Base-by-base conservation (phyloP, 2,113 vertebrate genomes). In the Halcyon malimbica region DNA sequence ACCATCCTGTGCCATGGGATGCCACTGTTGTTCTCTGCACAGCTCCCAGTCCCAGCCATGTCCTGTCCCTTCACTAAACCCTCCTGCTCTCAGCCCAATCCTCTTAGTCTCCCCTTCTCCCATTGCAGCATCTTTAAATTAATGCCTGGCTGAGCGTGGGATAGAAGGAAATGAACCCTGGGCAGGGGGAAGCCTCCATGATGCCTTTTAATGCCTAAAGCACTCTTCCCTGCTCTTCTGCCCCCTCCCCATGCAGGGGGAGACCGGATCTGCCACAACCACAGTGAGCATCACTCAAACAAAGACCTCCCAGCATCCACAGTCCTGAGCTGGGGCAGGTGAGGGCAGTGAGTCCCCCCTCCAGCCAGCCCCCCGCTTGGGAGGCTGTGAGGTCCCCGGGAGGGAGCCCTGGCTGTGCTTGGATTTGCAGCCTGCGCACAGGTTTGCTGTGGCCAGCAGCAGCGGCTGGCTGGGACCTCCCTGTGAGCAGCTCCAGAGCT, bases 371-470 rank as follows among this genome's bases (percentile, higher is more conserved):
- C 37, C 48, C 17, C 31, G 1, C 20, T 5, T 24, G 41, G 31
- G 39, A 50, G 42, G 31, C 46, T 75, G 65, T 16, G 56, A 79
- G 37, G 42, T 71, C 15, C 23, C 56, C 1, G 1, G 35, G 75
- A 48, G 41, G 41, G 14, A 75, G 12, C 0, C 1, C 6, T 1
- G 1, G 46, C 23, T 9, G 0, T 25, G 13, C 9, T 14, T 31
- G 46, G 12, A 14, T n/a, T 81, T 74, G 68, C 28, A 51, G 5
- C 48, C 70, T 5, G 0, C 7, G 28, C 56, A 15, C 0, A 2
- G 35, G 16, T 57, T 41, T 56, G 69, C 51, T 64, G 5, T 18
- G 2, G 2, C 39, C 62, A 19, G 60, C 59, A 50, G 9, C 42
- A 26, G 1, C 16, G 6, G 6, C 41, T 4, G 2, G 42, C 54